Conservation (phyloP, 2,888 invertebrate species). For the Torymus aiolomorphi region DNA sequence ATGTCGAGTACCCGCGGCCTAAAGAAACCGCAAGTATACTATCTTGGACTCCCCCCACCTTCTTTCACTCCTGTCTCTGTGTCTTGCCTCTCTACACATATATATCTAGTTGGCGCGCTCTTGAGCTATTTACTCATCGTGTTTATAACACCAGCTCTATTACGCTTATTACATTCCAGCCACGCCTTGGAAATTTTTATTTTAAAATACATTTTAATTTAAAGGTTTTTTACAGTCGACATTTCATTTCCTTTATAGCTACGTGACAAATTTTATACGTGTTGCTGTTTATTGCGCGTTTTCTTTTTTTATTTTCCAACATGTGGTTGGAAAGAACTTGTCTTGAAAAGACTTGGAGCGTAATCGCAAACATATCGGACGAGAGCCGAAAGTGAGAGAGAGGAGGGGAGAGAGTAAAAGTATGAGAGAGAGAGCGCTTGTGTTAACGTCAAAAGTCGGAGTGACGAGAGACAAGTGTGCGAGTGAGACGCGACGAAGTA, state of each 20-base stretch:
- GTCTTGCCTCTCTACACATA: no score
- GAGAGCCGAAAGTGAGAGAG: background rate
- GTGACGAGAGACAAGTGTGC: slow-evolving; percentile 15
- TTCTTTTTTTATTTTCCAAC: background rate
- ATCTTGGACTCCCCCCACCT: no score
- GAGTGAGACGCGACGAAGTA: background rate
- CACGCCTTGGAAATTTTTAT: no score
- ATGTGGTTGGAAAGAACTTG: background rate
- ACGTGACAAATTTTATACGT: no score
- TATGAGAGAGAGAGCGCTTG: slow-evolving; percentile 13
- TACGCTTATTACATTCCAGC: no score
- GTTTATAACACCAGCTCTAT: no score
- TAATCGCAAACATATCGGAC: background rate
- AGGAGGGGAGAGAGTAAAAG: background rate
- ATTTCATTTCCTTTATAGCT: no score
- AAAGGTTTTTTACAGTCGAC: no score
- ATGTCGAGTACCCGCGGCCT: background rate
- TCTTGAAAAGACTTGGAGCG: background rate
- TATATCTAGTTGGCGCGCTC: no score
- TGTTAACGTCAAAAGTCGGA: slow-evolving; percentile 26
- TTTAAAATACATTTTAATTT: no score
- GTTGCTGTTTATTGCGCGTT: background rate
- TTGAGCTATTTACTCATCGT: no score
- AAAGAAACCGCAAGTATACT: background rate
- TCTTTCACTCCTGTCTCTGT: no score